A percentile compares a stretch with the other conserved stretches of the same genome.
These are phyloP conservation scores for Eucera pruinosa DNA, from an alignment of 2,888 invertebrate species.

Conservation along the genomic window DNA sequence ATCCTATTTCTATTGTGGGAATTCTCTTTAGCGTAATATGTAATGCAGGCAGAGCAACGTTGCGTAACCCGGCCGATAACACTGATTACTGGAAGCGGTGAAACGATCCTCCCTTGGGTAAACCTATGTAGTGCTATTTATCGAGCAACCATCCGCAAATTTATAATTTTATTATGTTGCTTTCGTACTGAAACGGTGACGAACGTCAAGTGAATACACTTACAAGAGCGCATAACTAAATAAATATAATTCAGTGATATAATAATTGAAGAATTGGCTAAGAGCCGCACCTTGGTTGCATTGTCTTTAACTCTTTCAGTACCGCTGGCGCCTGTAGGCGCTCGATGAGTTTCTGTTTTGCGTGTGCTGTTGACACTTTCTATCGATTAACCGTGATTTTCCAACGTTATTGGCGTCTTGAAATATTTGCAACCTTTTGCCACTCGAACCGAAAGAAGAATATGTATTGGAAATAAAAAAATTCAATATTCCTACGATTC, in stretches of 20 bases:
- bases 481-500: too few species aligned
- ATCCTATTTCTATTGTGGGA: constrained; percentile 42
- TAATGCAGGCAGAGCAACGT: constrained; percentile 9
- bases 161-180: neutral
- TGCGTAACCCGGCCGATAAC: constrained; percentile 38
- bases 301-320: too few species aligned
- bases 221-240: neutral
- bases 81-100: constrained; percentile 33
- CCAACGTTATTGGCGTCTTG: too few species aligned
- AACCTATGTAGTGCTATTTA: constrained; percentile 28
- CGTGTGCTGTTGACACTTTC: too few species aligned
- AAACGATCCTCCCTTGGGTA: constrained; percentile 34
- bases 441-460: too few species aligned
- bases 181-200: neutral
- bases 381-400: too few species aligned
- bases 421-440: too few species aligned
- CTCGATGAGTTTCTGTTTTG: too few species aligned
- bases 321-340: too few species aligned
- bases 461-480: too few species aligned
- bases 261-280: neutral
- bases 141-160: neutral
- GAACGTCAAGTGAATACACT: neutral
- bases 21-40: constrained; percentile 28
- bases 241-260: too few species aligned
- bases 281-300: too few species aligned